Evolutionary conservation across 2,888 invertebrate species (phyloP), one percentile per base, ranked within the genome.

Genomic region (Leptopterna dolabrata): DNA sequence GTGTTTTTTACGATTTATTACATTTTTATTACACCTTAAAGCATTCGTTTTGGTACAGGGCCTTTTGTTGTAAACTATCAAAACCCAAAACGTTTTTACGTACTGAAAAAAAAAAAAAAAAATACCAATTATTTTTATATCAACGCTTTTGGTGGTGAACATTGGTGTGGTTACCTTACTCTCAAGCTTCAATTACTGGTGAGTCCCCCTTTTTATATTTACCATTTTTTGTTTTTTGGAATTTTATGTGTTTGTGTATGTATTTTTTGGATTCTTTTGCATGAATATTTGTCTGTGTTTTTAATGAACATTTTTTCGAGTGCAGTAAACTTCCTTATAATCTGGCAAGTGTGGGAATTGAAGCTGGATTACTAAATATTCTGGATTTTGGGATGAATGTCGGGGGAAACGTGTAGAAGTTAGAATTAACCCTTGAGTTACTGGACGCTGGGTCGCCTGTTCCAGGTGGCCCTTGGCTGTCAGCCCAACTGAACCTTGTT

Each of bases 71-170:
- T 76, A 41, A 41, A 76, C 30, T 76, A 41, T 76, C 3, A 47
- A 13, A 24, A 63, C 55, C 55, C 55, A 4, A 19, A 24, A 24
- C 2, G 4, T 4, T 41, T 76, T 76, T 36, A 76, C 29, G 30
- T 76, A 76, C 41, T 27, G 2, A 45, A 19, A 36, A 29, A 71
- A 19, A 71, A 71, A 71, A 71, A 4, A 19, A 71, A 71, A 71
- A 27, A 27, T 7, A 51, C 24, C 4, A 63, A 19, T 19, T 24
- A 3, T 63, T 63, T 63, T 63, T 78, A 45, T 78, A 45, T 43
- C 78, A 81, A 81, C 47, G 81, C 81, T 81, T 81, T 81, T 55
- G 81, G 81, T 81, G 81, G 81, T 81, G 81, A 80, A 51, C 47
- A 51, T 55, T 81, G 81, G 81, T 81, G 81, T 81, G 81, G 81